phyloP scores from a whole-genome alignment of 2,113 vertebrate species.

The Eubucco bourcierii region DNA sequence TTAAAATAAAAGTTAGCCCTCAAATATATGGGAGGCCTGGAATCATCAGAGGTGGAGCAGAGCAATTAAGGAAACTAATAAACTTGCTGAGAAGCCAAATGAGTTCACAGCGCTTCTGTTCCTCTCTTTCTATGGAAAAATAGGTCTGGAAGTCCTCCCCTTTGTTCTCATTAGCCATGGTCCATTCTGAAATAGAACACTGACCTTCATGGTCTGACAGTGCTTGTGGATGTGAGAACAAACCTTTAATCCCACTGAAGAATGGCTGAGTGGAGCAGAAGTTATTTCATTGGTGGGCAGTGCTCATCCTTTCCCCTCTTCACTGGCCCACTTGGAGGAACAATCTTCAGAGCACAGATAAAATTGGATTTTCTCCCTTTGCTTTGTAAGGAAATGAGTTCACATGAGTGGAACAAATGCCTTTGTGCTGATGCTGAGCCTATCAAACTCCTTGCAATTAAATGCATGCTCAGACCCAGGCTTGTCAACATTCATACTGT shows the following conservation, averaged over 20 bases:
- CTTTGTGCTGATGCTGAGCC: not conserved
- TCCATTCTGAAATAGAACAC: not conserved
- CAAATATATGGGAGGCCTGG: not conserved
- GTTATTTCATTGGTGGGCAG: not conserved
- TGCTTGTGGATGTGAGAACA: not conserved
- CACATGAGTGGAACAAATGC: not conserved
- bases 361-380: not conserved
- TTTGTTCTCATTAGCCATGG: not conserved
- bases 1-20: not conserved
- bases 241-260: not conserved
- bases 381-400: not conserved
- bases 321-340: not conserved
- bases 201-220: not conserved
- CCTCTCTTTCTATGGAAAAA: conserved; percentile 1
- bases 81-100: conserved; percentile 47
- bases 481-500: fast-evolving
- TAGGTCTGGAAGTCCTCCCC: conserved; percentile 21
- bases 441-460: not conserved
- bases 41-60: conserved; percentile 17
- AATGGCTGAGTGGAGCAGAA: not conserved
- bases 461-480: not conserved
- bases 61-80: conserved; percentile 63
- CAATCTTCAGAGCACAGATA: not conserved
- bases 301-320: fast-evolving
- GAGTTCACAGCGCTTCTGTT: conserved; percentile 39